Evolutionary conservation across 1,140 invertebrate species (phyloP).

Genomic region (Brachionus koreanus): DNA sequence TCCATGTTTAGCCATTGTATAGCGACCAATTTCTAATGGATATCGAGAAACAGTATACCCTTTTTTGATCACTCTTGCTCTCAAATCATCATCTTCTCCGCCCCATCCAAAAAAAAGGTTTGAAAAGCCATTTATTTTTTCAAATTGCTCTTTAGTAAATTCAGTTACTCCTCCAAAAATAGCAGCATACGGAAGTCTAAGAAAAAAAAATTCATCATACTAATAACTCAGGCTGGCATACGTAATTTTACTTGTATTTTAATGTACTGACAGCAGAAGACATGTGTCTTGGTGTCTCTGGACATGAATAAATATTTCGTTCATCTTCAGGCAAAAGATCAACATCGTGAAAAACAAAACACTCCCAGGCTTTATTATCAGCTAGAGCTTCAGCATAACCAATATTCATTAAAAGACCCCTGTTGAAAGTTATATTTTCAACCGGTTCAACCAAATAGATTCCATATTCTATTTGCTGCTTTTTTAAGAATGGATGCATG

Average conservation of each 20-base stretch:
- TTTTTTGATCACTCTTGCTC: slow-evolving; percentile 65
- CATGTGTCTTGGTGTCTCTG: slow-evolving; percentile 50
- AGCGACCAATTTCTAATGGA: slow-evolving; percentile 77
- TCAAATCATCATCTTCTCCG: slow-evolving; percentile 44
- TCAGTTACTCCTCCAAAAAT: slow-evolving; percentile 47
- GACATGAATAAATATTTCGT: slow-evolving; percentile 47
- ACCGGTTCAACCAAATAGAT: slow-evolving; percentile 56
- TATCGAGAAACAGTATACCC: slow-evolving; percentile 78
- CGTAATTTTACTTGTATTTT: slow-evolving; percentile 27
- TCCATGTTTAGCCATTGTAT: slow-evolving; percentile 79
- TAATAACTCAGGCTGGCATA: not conserved
- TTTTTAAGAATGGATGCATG: slow-evolving; percentile 53
- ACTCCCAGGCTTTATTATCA: slow-evolving; percentile 54
- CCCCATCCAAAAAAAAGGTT: slow-evolving; percentile 47
- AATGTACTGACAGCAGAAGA: slow-evolving; percentile 34
- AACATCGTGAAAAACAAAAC: slow-evolving; percentile 47
- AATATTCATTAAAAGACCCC: slow-evolving; percentile 72
- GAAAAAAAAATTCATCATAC: not conserved
- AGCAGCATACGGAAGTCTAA: slow-evolving; percentile 43
- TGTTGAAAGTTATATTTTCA: slow-evolving; percentile 74
- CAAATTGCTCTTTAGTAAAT: slow-evolving; percentile 45
- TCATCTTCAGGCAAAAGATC: slow-evolving; percentile 48
- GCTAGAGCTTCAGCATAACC: slow-evolving; percentile 77
- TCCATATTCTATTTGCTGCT: slow-evolving; percentile 52
- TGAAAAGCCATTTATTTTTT: slow-evolving; percentile 46